phyloP scores from a whole-genome alignment of 2,888 invertebrate genomes.

The Melitaea athalia region DNA sequence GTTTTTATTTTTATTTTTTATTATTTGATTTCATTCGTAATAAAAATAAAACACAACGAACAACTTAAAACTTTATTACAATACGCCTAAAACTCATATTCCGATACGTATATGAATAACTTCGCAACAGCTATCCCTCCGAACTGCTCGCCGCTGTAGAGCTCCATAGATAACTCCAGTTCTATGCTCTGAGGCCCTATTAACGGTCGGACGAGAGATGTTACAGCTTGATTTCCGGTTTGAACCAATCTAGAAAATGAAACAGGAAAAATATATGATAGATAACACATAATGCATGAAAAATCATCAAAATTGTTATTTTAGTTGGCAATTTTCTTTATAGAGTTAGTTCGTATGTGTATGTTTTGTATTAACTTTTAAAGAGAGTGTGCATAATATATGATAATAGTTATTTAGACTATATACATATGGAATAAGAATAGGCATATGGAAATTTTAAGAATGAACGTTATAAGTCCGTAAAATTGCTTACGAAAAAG shows the following conservation, averaged over 20 bases:
- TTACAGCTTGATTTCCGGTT: constrained; percentile 86
- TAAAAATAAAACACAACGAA: background rate
- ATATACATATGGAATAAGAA: too few relatives aligned
- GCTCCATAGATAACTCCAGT: constrained; percentile 92
- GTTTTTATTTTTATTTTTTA: too few relatives aligned
- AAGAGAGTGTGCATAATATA: too few relatives aligned
- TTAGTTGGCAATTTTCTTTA: too few relatives aligned
- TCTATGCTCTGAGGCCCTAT: constrained; percentile 96
- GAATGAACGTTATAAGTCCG: too few relatives aligned
- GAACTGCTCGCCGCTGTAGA: constrained; percentile 87
- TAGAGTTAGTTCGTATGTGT: too few relatives aligned
- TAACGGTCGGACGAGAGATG: constrained; percentile 88
- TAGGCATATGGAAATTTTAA: too few relatives aligned
- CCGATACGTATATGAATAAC: constrained; percentile 92
- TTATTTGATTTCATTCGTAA: background rate
- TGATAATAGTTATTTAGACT: too few relatives aligned
- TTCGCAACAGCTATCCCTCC: constrained; percentile 93
- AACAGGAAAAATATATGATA: constrained; percentile 3
- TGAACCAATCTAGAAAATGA: constrained; percentile 70
- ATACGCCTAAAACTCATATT: constrained; percentile 84
- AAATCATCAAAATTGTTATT: too few relatives aligned
- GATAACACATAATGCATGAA: too few relatives aligned
- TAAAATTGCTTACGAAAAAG: too few relatives aligned
- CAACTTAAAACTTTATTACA: constrained; percentile 28
- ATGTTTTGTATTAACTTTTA: too few relatives aligned